phyloP scores from a whole-genome alignment of 2,113 vertebrate species.

The Campylomormyrus tamandua region DNA sequence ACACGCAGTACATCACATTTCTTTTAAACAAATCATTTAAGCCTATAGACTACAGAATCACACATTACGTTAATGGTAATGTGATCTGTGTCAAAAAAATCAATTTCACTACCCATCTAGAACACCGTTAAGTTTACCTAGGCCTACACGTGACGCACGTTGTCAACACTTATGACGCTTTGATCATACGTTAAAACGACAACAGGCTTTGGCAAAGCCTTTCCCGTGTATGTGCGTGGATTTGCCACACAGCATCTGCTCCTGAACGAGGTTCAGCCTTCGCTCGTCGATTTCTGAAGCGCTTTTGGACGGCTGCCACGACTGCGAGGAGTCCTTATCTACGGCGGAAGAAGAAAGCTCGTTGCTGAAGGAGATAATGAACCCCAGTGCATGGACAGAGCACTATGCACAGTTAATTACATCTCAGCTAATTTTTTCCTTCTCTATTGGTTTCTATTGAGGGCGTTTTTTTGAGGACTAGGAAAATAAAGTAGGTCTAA shows the following conservation, averaged over 20 bases:
- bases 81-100: background rate
- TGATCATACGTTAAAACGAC: background rate
- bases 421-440: background rate
- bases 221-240: background rate
- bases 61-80: background rate
- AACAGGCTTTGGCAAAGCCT: background rate
- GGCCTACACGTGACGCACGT: background rate
- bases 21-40: background rate
- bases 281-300: background rate
- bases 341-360: background rate
- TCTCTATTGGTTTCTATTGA: background rate
- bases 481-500: background rate
- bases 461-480: background rate
- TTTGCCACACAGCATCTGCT: background rate
- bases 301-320: background rate
- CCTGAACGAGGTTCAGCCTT: background rate
- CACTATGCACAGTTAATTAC: background rate
- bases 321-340: background rate
- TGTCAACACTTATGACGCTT: background rate
- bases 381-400: background rate
- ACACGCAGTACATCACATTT: background rate
- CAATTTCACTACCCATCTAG: background rate
- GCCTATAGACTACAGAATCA: background rate
- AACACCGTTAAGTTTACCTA: background rate
- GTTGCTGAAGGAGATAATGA: background rate